A percentile compares a stretch with the other conserved stretches of the same genome.
phyloP scores from a whole-genome alignment of 23 tunicate species.

The Ascidia mentula region DNA sequence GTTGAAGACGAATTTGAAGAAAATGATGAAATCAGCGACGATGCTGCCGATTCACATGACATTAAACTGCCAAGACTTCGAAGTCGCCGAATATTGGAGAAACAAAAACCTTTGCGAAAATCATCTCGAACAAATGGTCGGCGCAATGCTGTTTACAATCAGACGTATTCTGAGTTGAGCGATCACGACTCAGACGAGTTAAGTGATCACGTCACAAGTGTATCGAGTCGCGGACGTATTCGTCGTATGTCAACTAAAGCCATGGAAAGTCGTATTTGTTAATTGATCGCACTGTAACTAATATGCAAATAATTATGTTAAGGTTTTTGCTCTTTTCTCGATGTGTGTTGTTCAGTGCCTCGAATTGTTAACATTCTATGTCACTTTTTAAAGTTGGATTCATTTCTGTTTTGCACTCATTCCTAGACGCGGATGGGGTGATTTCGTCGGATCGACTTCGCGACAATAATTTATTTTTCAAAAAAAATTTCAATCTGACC shows the following conservation, averaged over 20 bases:
- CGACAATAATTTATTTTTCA: too few species aligned
- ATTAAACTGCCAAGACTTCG: not conserved
- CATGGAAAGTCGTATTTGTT: not conserved
- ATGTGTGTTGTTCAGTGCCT: too few species aligned
- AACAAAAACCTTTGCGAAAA: not conserved
- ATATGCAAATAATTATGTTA: too few species aligned
- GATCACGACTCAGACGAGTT: conserved; percentile 1
- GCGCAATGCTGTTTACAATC: not conserved
- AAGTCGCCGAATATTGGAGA: not conserved
- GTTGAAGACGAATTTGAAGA: not conserved
- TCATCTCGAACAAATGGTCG: not conserved
- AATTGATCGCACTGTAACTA: not conserved
- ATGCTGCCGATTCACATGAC: not conserved
- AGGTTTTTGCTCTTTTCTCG: too few species aligned
- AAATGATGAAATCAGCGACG: not conserved
- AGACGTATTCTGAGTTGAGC: not conserved
- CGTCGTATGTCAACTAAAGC: conserved; percentile 19
- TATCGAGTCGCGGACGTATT: conserved; percentile 22
- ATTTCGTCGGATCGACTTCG: too few species aligned
- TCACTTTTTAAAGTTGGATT: too few species aligned
- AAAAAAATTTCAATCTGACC: too few species aligned
- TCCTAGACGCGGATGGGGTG: too few species aligned
- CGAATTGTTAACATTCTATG: too few species aligned
- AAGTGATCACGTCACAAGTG: conserved; percentile 1
- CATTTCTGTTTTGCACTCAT: too few species aligned